Conservation (phyloP, 2,797 vertebrate genomes). For the Champsocephalus gunnari region DNA sequence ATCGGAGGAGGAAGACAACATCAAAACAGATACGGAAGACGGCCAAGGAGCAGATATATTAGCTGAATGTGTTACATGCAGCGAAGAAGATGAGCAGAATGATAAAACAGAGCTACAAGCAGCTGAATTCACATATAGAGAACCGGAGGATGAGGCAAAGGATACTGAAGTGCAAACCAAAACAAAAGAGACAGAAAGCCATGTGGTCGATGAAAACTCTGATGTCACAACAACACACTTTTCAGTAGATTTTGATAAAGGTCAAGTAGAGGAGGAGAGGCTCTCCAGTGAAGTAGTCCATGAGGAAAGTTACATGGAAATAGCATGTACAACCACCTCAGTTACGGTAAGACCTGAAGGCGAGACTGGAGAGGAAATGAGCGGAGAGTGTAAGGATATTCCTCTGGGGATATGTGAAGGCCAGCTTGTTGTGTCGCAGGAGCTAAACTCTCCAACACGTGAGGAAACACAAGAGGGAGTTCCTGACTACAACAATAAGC, state of each 20-base stretch:
- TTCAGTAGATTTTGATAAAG: constrained; percentile 7
- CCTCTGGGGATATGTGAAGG: constrained; percentile 48
- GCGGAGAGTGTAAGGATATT: constrained; percentile 46
- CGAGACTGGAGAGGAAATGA: constrained; percentile 62
- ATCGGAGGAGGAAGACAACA: not conserved
- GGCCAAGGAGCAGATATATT: constrained; percentile 10
- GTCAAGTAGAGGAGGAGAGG: constrained; percentile 5
- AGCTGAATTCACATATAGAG: constrained; percentile 8
- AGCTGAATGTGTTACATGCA: not conserved
- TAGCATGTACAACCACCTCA: not conserved
- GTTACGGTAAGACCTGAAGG: constrained; percentile 44
- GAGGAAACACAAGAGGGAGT: constrained; percentile 71
- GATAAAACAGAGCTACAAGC: constrained; percentile 1
- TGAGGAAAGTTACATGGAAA: constrained; percentile 12
- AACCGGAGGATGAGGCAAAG: constrained; percentile 17
- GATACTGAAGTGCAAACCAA: constrained; percentile 20
- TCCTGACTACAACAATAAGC: constrained; percentile 76
- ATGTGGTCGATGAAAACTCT: not conserved
- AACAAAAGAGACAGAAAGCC: constrained; percentile 1
- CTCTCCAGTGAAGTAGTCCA: not conserved
- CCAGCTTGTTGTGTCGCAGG: constrained; percentile 28
- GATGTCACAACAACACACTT: not conserved
- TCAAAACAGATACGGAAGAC: not conserved
- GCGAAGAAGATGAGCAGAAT: not conserved
- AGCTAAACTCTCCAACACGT: constrained; percentile 38